These are phyloP conservation scores for Ruditapes philippinarum DNA, from an alignment of 1,140 invertebrate species.

Conservation along the genomic window DNA sequence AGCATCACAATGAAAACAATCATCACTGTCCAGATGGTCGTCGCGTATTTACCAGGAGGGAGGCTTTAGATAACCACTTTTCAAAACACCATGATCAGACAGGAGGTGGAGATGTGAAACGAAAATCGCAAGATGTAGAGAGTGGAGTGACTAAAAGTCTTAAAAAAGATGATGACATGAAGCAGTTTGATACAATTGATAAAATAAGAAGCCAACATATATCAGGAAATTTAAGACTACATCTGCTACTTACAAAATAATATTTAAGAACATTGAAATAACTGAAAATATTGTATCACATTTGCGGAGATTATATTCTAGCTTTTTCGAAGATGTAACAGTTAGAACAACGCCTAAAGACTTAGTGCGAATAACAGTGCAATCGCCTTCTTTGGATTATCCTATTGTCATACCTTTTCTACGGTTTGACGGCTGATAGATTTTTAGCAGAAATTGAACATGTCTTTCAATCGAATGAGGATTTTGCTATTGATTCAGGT, in stretches of 20 bases:
- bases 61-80: too few relatives aligned
- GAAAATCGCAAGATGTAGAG: too few relatives aligned
- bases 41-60: neutral
- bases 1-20: neutral
- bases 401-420: slow-evolving; percentile 17
- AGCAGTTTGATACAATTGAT: too few relatives aligned
- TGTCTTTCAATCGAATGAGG: slow-evolving; percentile 16
- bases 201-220: slow-evolving; percentile 1
- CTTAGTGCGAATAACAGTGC: neutral
- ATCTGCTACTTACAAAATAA: neutral
- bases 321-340: neutral
- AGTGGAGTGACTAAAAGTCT: too few relatives aligned
- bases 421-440: neutral
- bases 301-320: neutral
- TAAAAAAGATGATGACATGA: too few relatives aligned
- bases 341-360: neutral
- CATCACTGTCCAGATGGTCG: neutral
- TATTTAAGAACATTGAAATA: neutral
- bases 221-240: slow-evolving; percentile 23
- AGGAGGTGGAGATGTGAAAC: too few relatives aligned
- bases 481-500: slow-evolving; percentile 25
- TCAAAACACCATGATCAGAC: too few relatives aligned
- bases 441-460: slow-evolving; percentile 14
- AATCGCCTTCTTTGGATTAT: slow-evolving; percentile 11
- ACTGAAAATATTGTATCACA: neutral